Conservation (phyloP, 2,113 vertebrate species). For the Elanoides forficatus region DNA sequence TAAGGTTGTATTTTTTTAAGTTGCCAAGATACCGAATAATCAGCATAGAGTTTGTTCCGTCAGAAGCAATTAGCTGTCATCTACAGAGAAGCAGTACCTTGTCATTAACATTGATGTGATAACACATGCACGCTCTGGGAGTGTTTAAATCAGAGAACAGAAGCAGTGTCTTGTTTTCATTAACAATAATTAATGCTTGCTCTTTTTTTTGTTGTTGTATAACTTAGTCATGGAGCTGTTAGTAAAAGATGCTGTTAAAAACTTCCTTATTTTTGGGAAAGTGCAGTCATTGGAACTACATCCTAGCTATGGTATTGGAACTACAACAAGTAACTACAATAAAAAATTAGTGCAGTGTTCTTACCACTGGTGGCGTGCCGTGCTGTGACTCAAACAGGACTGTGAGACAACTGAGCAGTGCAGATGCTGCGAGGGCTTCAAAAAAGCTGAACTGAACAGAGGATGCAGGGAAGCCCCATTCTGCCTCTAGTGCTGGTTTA, state of each 20-base stretch:
- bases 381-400: background rate
- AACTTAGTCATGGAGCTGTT: background rate
- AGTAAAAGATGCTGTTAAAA: background rate
- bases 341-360: background rate
- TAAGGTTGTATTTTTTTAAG: background rate
- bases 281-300: background rate
- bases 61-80: background rate
- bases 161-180: background rate
- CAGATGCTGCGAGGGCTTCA: background rate
- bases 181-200: background rate
- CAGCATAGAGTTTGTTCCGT: background rate
- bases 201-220: background rate
- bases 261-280: background rate
- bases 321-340: background rate
- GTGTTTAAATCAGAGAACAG: background rate
- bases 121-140: background rate
- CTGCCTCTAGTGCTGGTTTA: background rate
- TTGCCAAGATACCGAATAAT: background rate
- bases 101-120: background rate
- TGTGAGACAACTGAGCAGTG: background rate
- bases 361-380: background rate
- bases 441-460: background rate
- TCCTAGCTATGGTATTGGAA: background rate
- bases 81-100: background rate
- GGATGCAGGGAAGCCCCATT: background rate